These are phyloP conservation scores for Drosophila pseudotalamancana DNA, from an alignment of 2,888 invertebrate species.

Conservation along the genomic window DNA sequence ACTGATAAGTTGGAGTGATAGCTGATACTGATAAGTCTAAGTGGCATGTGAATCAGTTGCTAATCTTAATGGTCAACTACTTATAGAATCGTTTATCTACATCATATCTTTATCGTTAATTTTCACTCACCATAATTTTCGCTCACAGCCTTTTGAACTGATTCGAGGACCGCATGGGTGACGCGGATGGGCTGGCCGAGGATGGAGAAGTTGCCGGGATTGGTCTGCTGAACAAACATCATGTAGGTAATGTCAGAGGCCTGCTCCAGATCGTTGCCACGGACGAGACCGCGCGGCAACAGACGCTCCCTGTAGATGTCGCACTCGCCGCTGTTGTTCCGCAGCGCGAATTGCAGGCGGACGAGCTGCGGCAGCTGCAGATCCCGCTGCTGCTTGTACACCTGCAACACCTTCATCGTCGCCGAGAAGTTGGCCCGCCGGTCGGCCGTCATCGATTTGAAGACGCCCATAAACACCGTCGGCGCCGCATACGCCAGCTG, in stretches of 20 bases:
- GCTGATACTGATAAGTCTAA: background rate
- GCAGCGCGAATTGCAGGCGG: constrained; percentile 83
- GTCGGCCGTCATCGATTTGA: constrained; percentile 87
- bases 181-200: constrained; percentile 84
- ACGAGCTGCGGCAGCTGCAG: constrained; percentile 80
- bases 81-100: background rate
- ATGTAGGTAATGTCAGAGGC: constrained; percentile 81
- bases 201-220: constrained; percentile 84
- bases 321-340: constrained; percentile 83
- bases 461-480: constrained; percentile 88
- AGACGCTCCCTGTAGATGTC: constrained; percentile 84
- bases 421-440: constrained; percentile 87
- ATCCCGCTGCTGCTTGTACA: constrained; percentile 87
- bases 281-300: constrained; percentile 81
- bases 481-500: constrained; percentile 88
- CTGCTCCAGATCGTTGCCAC: constrained; percentile 83
- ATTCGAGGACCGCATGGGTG: constrained; percentile 79
- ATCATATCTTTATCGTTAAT: background rate
- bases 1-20: constrained; percentile 17
- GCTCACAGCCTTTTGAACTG: constrained; percentile 83
- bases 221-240: constrained; percentile 84
- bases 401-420: constrained; percentile 88
- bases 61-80: background rate
- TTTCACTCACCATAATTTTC: constrained; percentile 84
- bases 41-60: background rate